Evolutionary conservation across 2,797 vertebrate genomes (phyloP).

Genomic region (Meda fulgida): DNA sequence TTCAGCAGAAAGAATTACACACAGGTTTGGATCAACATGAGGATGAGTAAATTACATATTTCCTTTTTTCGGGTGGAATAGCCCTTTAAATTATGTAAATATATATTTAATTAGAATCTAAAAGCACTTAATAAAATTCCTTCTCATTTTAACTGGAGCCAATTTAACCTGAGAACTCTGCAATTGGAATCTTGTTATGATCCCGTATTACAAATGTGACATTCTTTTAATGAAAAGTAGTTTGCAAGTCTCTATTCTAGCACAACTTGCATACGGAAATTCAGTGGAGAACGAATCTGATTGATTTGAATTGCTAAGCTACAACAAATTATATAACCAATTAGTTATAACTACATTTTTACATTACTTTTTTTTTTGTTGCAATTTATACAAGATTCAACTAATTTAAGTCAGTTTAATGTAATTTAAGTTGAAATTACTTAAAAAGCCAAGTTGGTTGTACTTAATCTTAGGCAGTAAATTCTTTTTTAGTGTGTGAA

Average conservation of each 20-base stretch:
- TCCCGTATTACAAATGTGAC: not conserved
- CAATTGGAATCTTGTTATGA: not conserved
- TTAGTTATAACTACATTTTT: too few species aligned
- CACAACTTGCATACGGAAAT: not conserved
- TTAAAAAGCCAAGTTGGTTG: too few species aligned
- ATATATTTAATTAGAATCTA: conserved; percentile 1
- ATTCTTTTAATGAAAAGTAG: not conserved
- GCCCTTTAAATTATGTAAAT: not conserved
- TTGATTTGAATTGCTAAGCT: not conserved
- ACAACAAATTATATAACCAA: not conserved
- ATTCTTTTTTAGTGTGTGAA: not conserved
- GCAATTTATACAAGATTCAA: too few species aligned
- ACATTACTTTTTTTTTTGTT: too few species aligned
- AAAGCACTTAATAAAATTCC: not conserved
- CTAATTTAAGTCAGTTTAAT: too few species aligned
- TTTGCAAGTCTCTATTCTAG: not conserved
- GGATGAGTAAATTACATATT: not conserved
- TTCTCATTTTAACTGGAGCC: not conserved
- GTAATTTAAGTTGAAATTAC: too few species aligned
- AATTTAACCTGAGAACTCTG: not conserved
- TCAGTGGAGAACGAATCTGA: not conserved
- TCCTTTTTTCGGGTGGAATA: not conserved
- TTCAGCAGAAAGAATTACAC: not conserved
- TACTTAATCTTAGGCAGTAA: too few species aligned
- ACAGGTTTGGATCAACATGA: not conserved